phyloP scores from a whole-genome alignment of 1,140 invertebrate genomes.

The Sitophilus oryzae region DNA sequence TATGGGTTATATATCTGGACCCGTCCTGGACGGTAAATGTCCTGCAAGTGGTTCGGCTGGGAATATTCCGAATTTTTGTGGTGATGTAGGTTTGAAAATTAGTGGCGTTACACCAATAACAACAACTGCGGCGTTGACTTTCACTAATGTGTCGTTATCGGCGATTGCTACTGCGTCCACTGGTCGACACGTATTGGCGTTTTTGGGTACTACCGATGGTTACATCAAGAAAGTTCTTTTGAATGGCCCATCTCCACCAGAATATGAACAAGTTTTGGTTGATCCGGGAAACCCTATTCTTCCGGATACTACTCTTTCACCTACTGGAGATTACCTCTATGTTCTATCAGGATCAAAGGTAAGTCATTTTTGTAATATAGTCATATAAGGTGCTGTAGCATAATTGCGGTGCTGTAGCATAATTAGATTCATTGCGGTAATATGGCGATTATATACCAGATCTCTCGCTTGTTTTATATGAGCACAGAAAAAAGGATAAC shows the following conservation, averaged over 20 bases:
- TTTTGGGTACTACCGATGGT: conserved; percentile 78
- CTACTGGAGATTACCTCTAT: conserved; percentile 67
- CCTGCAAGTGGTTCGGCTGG: conserved; percentile 77
- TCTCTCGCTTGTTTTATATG: no score
- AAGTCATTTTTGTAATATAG: conserved; percentile 20
- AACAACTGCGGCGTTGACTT: conserved; percentile 64
- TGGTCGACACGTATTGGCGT: conserved; percentile 84
- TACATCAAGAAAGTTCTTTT: conserved; percentile 74
- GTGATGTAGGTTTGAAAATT: conserved; percentile 87
- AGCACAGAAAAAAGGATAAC: no score
- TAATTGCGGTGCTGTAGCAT: no score
- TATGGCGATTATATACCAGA: no score
- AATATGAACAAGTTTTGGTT: conserved; percentile 72
- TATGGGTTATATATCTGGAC: conserved; percentile 89
- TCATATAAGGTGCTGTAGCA: no score
- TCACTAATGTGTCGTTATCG: conserved; percentile 74
- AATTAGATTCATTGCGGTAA: no score
- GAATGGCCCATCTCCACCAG: conserved; percentile 55
- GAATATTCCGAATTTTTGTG: conserved; percentile 87
- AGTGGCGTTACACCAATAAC: conserved; percentile 80
- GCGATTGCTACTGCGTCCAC: conserved; percentile 78
- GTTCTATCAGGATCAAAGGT: conserved; percentile 65
- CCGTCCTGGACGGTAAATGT: conserved; percentile 84
- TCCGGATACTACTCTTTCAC: conserved; percentile 76
- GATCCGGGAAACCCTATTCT: conserved; percentile 68